Evolutionary conservation across 2,113 vertebrate species (phyloP), one percentile per base, ranked within the genome.

Genomic region (Zapornia atra): DNA sequence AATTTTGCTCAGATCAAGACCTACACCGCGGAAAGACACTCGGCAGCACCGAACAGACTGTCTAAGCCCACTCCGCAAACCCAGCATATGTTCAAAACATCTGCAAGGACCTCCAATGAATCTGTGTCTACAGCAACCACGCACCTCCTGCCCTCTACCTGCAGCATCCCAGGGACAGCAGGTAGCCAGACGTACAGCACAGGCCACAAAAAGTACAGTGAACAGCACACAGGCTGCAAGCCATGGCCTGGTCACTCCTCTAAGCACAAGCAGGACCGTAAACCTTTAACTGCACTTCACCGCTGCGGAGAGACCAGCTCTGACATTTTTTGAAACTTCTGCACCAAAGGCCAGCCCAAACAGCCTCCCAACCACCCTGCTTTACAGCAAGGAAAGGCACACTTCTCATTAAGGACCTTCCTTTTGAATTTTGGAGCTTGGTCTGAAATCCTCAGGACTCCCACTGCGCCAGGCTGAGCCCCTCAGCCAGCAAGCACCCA

Each of bases 391-490:
- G 33, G n/a, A 80, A 76, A 50, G 29, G 38, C 2, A 1, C 8
- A 1, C 1, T 24, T 18, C 54, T 36, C 68, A 53, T 42, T 64
- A 83, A 54, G 31, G 56, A 56, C 51, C 12, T 77, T n/a, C 48
- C 14, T 56, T 57, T 40, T 11, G 25, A 71, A 84, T 48, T 83
- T 70, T 18, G 70, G 40, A 44, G 56, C 28, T 21, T 22, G 21
- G 20, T 29, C 29, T 61, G 40, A 81, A 71, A 70, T 56, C n/a
- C 46, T 65, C 4, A 34, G 6, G 26, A 70, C 17, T 24, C 1
- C 1, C 10, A 3, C 19, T 24, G 31, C 0, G 0, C 54, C 18
- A n/a, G 36, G 28, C 8, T 70, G 63, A 50, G 20, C 10, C 28
- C 29, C 21, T 38, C 2, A 1, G 34, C 53, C 57, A 3, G 0